These are phyloP conservation scores for Lepidocyrtinus sp. DNA, from an alignment of 2,888 invertebrate species.

Conservation along the genomic window DNA sequence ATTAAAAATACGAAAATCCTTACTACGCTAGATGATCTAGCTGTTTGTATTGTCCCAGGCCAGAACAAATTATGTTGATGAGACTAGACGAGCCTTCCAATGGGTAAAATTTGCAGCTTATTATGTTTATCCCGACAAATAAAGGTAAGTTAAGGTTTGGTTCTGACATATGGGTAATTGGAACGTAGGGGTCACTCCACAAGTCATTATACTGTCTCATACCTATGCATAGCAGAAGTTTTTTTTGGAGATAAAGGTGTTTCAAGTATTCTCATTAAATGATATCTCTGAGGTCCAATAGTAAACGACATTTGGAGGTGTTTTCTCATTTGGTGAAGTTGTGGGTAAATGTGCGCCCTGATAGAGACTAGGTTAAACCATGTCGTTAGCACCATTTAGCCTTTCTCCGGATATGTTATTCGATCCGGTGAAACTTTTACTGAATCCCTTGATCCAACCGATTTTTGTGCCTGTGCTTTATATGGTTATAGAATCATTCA, in stretches of 20 bases:
- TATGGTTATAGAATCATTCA: slow-evolving; percentile 15
- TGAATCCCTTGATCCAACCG: slow-evolving; percentile 27
- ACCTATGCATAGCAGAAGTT: neutral
- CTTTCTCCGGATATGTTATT: neutral
- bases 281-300: neutral
- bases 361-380: no score
- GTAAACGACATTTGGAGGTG: neutral
- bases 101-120: no score
- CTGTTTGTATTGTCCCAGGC: neutral
- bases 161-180: no score
- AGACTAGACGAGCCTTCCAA: neutral
- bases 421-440: slow-evolving; percentile 13
- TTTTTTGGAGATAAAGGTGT: neutral
- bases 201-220: no score
- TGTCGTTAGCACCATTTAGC: neutral
- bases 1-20: neutral
- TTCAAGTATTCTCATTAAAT: neutral
- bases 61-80: neutral
- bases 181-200: no score
- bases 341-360: neutral
- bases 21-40: neutral
- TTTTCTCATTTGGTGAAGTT: neutral
- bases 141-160: no score
- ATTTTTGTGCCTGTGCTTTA: slow-evolving; percentile 31
- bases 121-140: no score